phyloP scores from a whole-genome alignment of 2,888 invertebrate genomes.

The Alviniconcha strummeri region DNA sequence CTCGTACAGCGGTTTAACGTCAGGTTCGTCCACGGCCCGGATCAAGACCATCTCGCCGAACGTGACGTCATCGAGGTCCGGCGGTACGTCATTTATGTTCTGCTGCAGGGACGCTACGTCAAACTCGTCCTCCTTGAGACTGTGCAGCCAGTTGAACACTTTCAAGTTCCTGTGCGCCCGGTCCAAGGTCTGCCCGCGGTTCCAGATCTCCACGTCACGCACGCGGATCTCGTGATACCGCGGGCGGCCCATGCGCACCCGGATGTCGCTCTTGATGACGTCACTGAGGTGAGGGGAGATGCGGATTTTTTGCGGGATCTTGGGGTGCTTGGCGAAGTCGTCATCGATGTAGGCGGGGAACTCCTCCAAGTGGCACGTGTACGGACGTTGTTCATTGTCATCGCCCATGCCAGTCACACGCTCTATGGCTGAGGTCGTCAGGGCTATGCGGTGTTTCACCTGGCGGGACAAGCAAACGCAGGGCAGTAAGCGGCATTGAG shows the following conservation, averaged over 20 bases:
- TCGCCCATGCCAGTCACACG: slow-evolving; percentile 61
- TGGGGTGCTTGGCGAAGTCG: slow-evolving; percentile 57
- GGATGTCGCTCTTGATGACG: slow-evolving; percentile 63
- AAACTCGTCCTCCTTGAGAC: slow-evolving; percentile 81
- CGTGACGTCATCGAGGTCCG: slow-evolving; percentile 40
- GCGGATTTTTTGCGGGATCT: slow-evolving; percentile 61
- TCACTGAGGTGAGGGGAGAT: slow-evolving; percentile 65
- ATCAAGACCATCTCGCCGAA: slow-evolving; percentile 50
- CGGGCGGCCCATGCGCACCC: slow-evolving; percentile 65
- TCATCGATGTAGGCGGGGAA: slow-evolving; percentile 56
- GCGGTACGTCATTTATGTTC: slow-evolving; percentile 45
- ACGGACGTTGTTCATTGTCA: slow-evolving; percentile 45
- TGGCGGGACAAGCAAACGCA: not conserved
- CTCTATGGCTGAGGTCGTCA: slow-evolving; percentile 54
- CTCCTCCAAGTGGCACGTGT: slow-evolving; percentile 49
- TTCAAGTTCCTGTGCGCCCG: slow-evolving; percentile 85
- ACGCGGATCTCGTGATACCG: slow-evolving; percentile 60
- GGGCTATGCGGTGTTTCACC: slow-evolving; percentile 51
- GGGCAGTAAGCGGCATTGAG: too few species aligned
- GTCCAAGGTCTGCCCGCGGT: slow-evolving; percentile 55
- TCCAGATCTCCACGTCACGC: slow-evolving; percentile 58
- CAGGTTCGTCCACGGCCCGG: slow-evolving; percentile 61
- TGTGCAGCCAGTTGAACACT: slow-evolving; percentile 95
- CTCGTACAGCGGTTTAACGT: slow-evolving; percentile 54
- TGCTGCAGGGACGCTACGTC: slow-evolving; percentile 47